Evolutionary conservation across 2,888 invertebrate species (phyloP), one percentile per base, ranked within the genome.

Genomic region (Amphimallon solstitiale): DNA sequence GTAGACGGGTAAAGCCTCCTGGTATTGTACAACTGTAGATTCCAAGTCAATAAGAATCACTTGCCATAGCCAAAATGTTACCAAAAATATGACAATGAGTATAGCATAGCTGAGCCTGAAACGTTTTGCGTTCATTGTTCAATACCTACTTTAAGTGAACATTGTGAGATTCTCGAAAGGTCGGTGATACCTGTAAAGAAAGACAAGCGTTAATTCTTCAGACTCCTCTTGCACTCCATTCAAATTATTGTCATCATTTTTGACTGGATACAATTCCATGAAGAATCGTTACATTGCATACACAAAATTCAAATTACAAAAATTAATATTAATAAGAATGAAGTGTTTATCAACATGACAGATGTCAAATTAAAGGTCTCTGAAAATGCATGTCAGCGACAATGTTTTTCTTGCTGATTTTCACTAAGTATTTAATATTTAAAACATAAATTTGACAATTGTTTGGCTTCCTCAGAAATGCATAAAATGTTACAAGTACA

Each of bases 71-170:
- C 72, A 68, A 10, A 73, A 21, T 34, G 70, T 69, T 19, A 69
- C 48, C 29, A 73, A 34, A 10, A 73, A 65, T 17, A 65, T 68
- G 1, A 74, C 37, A 35, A 72, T 43, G 9, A 72, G 23, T 35
- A 71, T 68, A 46, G 72, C 65, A 10, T 73, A 46, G 56, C 72
- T 73, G 10, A 70, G 62, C 72, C 74, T 75, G 51, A 69, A 67
- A 64, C 74, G 67, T 70, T 70, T 75, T 61, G 74, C 74, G 65
- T 73, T 67, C 76, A 76, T 76, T 52, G 73, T 74, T 71, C 70
- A 52, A 46, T 29, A 17, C 21, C n/a, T n/a, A n/a, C n/a, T 46
- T 46, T 35, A 60, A 7, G 46, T 34, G 34, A 46, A 35, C 60
- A 60, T 60, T 2, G 17, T 21, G 49, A 21, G 21, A n/a, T 21